These are phyloP conservation scores for Hoplodrina blanda DNA, from an alignment of 2,888 invertebrate genomes.

Conservation along the genomic window DNA sequence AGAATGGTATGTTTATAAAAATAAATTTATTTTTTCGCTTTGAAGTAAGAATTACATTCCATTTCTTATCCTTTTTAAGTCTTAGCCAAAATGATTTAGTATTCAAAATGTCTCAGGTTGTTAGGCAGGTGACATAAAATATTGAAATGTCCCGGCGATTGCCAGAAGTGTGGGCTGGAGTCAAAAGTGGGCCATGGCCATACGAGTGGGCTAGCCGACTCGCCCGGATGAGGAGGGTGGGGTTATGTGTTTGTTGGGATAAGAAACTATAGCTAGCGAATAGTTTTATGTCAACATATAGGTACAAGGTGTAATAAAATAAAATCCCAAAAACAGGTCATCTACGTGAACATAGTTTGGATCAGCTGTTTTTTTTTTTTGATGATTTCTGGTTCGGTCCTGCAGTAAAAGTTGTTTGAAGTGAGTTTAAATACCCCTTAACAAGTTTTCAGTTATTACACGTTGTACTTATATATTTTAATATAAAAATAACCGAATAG, in stretches of 20 bases:
- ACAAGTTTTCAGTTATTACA: too few relatives aligned
- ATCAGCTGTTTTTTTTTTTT: too few relatives aligned
- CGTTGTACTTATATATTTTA: too few relatives aligned
- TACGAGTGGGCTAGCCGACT: slow-evolving; percentile 35
- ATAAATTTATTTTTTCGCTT: slow-evolving; percentile 10
- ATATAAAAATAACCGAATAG: too few relatives aligned
- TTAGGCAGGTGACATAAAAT: slow-evolving; percentile 70
- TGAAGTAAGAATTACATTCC: slow-evolving; percentile 2
- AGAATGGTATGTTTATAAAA: slow-evolving; percentile 39
- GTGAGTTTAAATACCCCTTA: too few relatives aligned
- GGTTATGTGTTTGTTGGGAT: slow-evolving; percentile 12
- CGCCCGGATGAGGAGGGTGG: slow-evolving; percentile 36
- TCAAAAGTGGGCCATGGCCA: slow-evolving; percentile 82
- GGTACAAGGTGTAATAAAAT: too few relatives aligned
- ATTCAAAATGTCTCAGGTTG: slow-evolving; percentile 58
- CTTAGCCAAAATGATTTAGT: slow-evolving; percentile 49
- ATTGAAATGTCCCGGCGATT: slow-evolving; percentile 74
- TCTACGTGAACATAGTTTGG: too few relatives aligned
- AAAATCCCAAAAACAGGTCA: too few relatives aligned
- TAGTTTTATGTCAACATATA: neutral
- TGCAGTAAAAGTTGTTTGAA: too few relatives aligned
- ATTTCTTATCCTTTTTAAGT: slow-evolving; percentile 28
- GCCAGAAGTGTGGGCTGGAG: slow-evolving; percentile 84
- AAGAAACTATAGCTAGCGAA: neutral
- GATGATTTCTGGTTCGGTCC: too few relatives aligned